Evolutionary conservation across 2,888 invertebrate genomes (phyloP), one percentile per base, ranked within the genome.

Genomic region (Neoitamus cyanurus): DNA sequence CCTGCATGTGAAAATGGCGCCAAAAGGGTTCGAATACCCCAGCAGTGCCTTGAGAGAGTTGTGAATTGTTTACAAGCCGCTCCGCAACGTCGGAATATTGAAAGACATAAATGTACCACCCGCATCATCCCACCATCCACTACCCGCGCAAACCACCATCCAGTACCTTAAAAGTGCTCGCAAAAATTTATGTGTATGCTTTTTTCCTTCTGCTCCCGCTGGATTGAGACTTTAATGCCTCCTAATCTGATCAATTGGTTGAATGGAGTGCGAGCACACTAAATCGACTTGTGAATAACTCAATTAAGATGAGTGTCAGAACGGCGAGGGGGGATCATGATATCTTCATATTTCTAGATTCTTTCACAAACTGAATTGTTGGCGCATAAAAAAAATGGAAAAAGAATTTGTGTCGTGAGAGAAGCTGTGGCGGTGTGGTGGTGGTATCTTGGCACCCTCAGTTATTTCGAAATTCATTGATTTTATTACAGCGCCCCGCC

Each of bases 251-350:
- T 82, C 82, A 69, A 69, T 68, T 69, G 82, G 69, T 48, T 82
- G 69, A 82, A 69, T 69, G 37, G 69, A 37, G 82, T 69, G 69
- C 68, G 69, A 69, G 69, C 13, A 82, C 68, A 82, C 82, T 69
- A 69, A 82, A 69, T 69, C 82, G 82, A 82, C 36, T 82, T 69
- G 69, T 69, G 82, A 69, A 82, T 82, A 82, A 82, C 82, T 82
- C 82, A 82, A 82, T 82, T 82, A 82, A 82, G 69, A 82, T 82
- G 82, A 82, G 82, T 82, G 82, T 82, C 82, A 69, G 82, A 58
- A 58, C 58, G 15, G 72, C 28, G 72, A 3, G 72, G 30, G 72
- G 30, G 1, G 72, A 31, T 72, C 72, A 34, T 72, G 34, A 34
- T 15, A 34, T 72, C 72, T 72, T 72, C 72, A 34, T 72, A 31